phyloP scores from a whole-genome alignment of 2,797 vertebrate species.

The Hoplostethus mediterraneus region DNA sequence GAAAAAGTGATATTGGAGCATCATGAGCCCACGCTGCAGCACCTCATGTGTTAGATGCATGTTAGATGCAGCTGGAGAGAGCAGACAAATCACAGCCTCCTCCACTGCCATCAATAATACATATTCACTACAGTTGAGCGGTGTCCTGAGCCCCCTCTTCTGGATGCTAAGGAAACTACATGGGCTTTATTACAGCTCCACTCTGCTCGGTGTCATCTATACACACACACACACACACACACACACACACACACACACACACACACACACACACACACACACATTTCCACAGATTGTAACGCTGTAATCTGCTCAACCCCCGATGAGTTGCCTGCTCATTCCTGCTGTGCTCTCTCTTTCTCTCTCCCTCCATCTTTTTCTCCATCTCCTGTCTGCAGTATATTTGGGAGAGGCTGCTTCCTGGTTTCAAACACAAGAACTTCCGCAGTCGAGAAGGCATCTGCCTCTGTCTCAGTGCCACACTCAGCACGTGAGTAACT shows the following conservation, averaged over 20 bases:
- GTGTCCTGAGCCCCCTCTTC: slow-evolving; percentile 58
- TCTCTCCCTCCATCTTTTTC: slow-evolving; percentile 5
- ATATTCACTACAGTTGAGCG: not conserved
- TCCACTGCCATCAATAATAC: slow-evolving; percentile 26
- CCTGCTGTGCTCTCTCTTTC: not conserved
- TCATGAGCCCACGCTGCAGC: too few species aligned
- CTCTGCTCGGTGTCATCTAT: slow-evolving; percentile 18
- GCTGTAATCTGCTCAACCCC: slow-evolving; percentile 46
- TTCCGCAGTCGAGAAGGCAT: slow-evolving; percentile 95
- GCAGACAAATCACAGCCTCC: slow-evolving; percentile 21
- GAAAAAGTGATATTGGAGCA: too few species aligned
- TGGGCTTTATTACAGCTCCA: not conserved
- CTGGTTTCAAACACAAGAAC: slow-evolving; percentile 98
- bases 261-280: slow-evolving; percentile 3
- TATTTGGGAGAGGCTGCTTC: slow-evolving; percentile 93
- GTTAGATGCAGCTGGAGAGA: not conserved
- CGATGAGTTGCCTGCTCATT: slow-evolving; percentile 2
- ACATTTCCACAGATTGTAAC: slow-evolving; percentile 36
- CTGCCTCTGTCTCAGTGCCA: slow-evolving; percentile 93
- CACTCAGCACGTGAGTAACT: slow-evolving; percentile 91
- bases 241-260: slow-evolving; percentile 1
- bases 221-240: not conserved
- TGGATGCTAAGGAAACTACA: slow-evolving; percentile 49
- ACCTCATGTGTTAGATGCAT: not conserved
- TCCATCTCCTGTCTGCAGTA: slow-evolving; percentile 79